Conservation (phyloP, 2,797 vertebrate genomes). For the Coregonus suidteri region DNA sequence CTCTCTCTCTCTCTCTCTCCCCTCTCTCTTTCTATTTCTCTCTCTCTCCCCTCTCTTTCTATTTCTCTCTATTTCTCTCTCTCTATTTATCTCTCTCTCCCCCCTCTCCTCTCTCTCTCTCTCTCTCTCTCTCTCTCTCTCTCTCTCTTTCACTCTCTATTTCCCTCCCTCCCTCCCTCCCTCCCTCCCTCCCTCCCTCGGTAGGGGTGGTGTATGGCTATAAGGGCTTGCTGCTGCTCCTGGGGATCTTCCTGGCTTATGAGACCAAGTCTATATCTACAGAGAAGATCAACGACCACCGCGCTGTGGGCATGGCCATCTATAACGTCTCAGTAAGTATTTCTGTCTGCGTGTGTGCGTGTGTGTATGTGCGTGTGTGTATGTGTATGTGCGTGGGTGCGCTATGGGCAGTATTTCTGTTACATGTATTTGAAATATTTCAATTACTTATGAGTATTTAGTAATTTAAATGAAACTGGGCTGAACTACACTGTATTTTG, state of each 20-base stretch:
- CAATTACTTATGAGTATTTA: not conserved
- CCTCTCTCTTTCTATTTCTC: too few species aligned
- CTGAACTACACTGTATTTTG: too few species aligned
- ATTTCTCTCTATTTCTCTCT: too few species aligned
- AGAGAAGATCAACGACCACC: slow-evolving; percentile 96
- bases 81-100: too few species aligned
- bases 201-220: slow-evolving; percentile 92
- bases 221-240: slow-evolving; percentile 88
- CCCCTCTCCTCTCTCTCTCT: too few species aligned
- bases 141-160: too few species aligned
- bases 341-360: not conserved
- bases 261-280: slow-evolving; percentile 96
- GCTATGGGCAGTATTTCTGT: not conserved
- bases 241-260: slow-evolving; percentile 94
- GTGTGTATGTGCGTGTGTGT: slow-evolving; percentile 11
- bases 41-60: too few species aligned
- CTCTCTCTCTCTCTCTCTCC: too few species aligned
- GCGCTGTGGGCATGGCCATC: slow-evolving; percentile 95
- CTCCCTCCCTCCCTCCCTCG: not conserved
- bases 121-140: too few species aligned
- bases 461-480: too few species aligned
- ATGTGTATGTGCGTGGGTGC: not conserved
- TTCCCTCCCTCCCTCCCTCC: not conserved
- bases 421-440: too few species aligned
- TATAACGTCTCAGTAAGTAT: slow-evolving; percentile 93